Percentiles rank a stretch among this genome's conserved stretches.
These are phyloP conservation scores for Triops cancriformis DNA, from an alignment of 1,140 invertebrate species.

Conservation along the genomic window DNA sequence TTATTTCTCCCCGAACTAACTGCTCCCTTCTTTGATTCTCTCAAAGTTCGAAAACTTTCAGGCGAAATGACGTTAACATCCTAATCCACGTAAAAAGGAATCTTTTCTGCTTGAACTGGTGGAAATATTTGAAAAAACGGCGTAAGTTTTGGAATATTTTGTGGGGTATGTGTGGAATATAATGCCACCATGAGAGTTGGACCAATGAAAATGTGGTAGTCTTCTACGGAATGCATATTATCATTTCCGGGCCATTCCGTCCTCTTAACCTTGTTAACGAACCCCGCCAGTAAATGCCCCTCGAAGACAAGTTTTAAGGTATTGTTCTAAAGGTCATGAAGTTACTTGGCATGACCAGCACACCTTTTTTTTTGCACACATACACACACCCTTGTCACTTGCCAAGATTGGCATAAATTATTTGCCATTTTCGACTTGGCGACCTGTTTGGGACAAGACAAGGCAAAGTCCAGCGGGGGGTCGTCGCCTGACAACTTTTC, in stretches of 20 bases:
- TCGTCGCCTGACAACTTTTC: slow-evolving; percentile 7
- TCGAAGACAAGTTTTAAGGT: not conserved
- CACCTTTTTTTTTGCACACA: slow-evolving; percentile 1
- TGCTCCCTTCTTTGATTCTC: too few species aligned
- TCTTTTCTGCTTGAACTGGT: too few species aligned
- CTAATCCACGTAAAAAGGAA: too few species aligned
- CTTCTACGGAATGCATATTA: not conserved
- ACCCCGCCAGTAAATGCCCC: not conserved
- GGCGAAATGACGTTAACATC: too few species aligned
- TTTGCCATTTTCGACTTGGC: slow-evolving; percentile 5
- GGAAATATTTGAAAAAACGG: too few species aligned
- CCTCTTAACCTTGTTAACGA: too few species aligned
- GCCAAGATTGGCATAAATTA: slow-evolving; percentile 14
- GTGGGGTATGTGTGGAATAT: too few species aligned
- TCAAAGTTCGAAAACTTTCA: too few species aligned
- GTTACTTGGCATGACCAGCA: not conserved
- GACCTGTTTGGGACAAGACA: not conserved
- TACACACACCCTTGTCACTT: slow-evolving; percentile 7
- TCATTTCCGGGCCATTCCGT: not conserved
- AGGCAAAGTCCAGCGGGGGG: slow-evolving; percentile 2
- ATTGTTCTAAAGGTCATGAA: slow-evolving; percentile 9
- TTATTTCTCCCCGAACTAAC: too few species aligned
- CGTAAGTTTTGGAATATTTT: too few species aligned
- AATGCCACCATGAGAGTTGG: too few species aligned
- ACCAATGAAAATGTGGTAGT: too few species aligned